phyloP scores from a whole-genome alignment of 2,797 vertebrate genomes.

The Typhlichthys subterraneus region DNA sequence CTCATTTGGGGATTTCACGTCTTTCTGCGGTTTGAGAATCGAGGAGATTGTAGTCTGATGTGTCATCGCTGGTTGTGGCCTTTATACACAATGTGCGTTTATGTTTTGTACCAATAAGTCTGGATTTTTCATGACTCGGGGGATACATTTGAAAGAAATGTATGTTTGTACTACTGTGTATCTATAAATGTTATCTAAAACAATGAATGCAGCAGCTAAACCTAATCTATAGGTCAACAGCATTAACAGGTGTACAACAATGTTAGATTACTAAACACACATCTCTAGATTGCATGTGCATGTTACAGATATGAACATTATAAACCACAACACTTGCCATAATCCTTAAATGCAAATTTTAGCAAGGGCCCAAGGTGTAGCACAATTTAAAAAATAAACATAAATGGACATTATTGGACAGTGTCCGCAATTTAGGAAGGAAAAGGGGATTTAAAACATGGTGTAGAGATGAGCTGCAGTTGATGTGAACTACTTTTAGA shows the following conservation, averaged over 20 bases:
- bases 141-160: background rate
- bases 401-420: too few species aligned
- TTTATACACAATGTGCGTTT: constrained; percentile 29
- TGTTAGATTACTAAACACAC: too few species aligned
- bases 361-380: too few species aligned
- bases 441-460: too few species aligned
- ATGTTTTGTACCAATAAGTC: background rate
- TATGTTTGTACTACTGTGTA: background rate
- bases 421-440: too few species aligned
- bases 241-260: background rate
- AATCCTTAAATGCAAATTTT: too few species aligned
- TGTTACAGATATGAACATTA: too few species aligned
- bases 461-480: constrained; percentile 34
- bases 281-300: too few species aligned
- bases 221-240: background rate
- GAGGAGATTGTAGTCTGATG: constrained; percentile 34
- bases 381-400: too few species aligned
- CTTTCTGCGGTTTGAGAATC: constrained; percentile 30
- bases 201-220: background rate
- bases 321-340: too few species aligned
- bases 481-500: constrained; percentile 61
- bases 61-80: constrained; percentile 23
- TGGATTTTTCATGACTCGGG: constrained; percentile 2
- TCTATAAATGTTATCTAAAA: background rate
- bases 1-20: constrained; percentile 37